phyloP scores from a whole-genome alignment of 2,888 invertebrate species.

The Polyommatus icarus region DNA sequence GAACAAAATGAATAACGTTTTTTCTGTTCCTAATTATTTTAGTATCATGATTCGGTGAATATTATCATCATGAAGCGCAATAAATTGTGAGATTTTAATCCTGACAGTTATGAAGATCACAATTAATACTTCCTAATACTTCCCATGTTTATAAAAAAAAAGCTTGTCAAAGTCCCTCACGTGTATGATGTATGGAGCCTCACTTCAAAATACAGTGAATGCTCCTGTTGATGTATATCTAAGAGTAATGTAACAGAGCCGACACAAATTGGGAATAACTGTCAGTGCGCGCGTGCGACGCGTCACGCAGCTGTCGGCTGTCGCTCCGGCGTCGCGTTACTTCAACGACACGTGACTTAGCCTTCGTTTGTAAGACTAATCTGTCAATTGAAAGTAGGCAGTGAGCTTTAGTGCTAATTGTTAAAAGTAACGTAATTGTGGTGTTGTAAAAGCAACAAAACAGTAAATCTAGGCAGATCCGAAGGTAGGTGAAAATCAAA shows the following conservation, averaged over 20 bases:
- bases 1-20: neutral
- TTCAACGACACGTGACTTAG: slow-evolving; percentile 54
- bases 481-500: too few relatives aligned
- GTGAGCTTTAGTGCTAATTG: neutral
- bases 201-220: neutral
- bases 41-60: neutral
- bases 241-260: slow-evolving; percentile 3
- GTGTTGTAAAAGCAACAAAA: too few relatives aligned
- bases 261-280: slow-evolving; percentile 43
- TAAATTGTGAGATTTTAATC: neutral
- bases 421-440: neutral
- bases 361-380: slow-evolving; percentile 49
- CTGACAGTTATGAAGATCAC: neutral
- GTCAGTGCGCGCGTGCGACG: slow-evolving; percentile 54
- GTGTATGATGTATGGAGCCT: neutral
- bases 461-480: too few relatives aligned
- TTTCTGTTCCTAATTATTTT: neutral
- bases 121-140: neutral
- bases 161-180: neutral
- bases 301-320: slow-evolving; percentile 66
- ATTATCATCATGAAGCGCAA: neutral
- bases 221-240: slow-evolving; percentile 18
- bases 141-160: neutral
- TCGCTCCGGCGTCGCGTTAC: slow-evolving; percentile 72
- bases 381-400: slow-evolving; percentile 49